These are phyloP conservation scores for Arrhamphus sclerolepis DNA, from an alignment of 2,797 vertebrate genomes.

Conservation along the genomic window DNA sequence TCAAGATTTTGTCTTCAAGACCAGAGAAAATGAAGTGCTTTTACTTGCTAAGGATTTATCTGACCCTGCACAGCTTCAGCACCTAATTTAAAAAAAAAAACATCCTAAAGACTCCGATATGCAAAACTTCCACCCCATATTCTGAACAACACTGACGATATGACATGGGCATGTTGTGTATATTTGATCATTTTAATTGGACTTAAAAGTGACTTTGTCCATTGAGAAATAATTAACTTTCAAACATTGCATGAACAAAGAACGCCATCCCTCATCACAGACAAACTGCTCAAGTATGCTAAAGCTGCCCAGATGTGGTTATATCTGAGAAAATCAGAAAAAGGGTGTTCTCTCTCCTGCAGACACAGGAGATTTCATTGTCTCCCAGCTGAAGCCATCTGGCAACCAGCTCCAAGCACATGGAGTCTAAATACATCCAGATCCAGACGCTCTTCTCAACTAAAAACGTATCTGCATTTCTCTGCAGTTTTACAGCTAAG, in stretches of 20 bases:
- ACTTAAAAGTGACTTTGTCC: constrained; percentile 7
- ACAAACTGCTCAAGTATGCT: constrained; percentile 42
- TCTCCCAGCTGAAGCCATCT: constrained; percentile 68
- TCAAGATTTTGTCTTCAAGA: constrained; percentile 16
- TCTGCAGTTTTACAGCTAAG: no score
- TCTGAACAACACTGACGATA: constrained; percentile 25
- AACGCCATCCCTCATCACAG: constrained; percentile 12
- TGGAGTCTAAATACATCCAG: constrained; percentile 69
- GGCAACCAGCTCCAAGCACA: constrained; percentile 66
- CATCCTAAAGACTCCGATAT: constrained; percentile 27
- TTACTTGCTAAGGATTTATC: constrained; percentile 23
- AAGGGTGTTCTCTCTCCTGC: constrained; percentile 53
- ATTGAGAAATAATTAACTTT: constrained; percentile 43
- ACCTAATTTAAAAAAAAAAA: constrained; percentile 31
- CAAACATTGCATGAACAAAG: constrained; percentile 20
- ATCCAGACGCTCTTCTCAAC: constrained; percentile 26
- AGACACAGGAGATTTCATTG: constrained; percentile 66
- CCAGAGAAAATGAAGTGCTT: constrained; percentile 29
- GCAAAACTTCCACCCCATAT: constrained; percentile 17
- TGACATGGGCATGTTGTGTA: constrained; percentile 21
- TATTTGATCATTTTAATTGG: constrained; percentile 18
- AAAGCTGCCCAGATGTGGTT: constrained; percentile 63
- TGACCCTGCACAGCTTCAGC: constrained; percentile 22
- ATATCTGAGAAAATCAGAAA: constrained; percentile 54
- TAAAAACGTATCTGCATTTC: no score